phyloP scores from a whole-genome alignment of 2,888 invertebrate genomes.

The Drosophila flavopinicola region DNA sequence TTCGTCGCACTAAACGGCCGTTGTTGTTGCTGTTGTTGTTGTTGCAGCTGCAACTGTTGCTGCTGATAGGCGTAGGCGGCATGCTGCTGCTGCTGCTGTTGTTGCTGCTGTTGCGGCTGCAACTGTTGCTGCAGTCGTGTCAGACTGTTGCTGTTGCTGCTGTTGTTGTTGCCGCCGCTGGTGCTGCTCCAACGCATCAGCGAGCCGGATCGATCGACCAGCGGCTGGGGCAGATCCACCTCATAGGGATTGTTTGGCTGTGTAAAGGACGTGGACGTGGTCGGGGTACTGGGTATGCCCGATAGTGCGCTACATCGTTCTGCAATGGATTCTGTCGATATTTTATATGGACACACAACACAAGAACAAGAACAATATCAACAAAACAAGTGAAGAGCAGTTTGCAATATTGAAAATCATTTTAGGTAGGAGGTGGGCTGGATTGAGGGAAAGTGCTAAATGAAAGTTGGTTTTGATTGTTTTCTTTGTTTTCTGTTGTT shows the following conservation, averaged over 20 bases:
- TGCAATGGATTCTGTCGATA: slow-evolving; percentile 84
- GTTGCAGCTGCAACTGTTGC: slow-evolving; percentile 43
- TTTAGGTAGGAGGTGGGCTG: slow-evolving; percentile 2
- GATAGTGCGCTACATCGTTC: slow-evolving; percentile 90
- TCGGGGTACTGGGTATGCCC: slow-evolving; percentile 83
- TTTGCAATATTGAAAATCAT: slow-evolving; percentile 21
- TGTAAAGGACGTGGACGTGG: slow-evolving; percentile 85
- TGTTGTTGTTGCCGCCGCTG: slow-evolving; percentile 24
- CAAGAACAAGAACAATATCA: slow-evolving; percentile 45
- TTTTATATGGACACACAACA: slow-evolving; percentile 64
- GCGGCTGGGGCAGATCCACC: slow-evolving; percentile 89
- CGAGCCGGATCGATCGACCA: slow-evolving; percentile 88
- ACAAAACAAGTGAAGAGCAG: slow-evolving; percentile 24
- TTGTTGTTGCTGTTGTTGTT: slow-evolving; percentile 47
- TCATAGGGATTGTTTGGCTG: slow-evolving; percentile 86
- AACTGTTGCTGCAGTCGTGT: slow-evolving; percentile 72
- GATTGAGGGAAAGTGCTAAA: slow-evolving; percentile 16
- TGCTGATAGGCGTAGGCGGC: slow-evolving; percentile 20
- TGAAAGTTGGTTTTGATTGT: slow-evolving; percentile 10
- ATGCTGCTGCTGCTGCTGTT: slow-evolving; percentile 41
- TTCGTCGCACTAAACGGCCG: slow-evolving; percentile 63
- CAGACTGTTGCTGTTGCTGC: slow-evolving; percentile 73
- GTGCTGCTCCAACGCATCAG: slow-evolving; percentile 85
- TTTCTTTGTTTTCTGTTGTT: slow-evolving; percentile 44
- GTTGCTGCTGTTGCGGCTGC: slow-evolving; percentile 33